phyloP scores from a whole-genome alignment of 2,113 vertebrate genomes.

The Cettia cetti region DNA sequence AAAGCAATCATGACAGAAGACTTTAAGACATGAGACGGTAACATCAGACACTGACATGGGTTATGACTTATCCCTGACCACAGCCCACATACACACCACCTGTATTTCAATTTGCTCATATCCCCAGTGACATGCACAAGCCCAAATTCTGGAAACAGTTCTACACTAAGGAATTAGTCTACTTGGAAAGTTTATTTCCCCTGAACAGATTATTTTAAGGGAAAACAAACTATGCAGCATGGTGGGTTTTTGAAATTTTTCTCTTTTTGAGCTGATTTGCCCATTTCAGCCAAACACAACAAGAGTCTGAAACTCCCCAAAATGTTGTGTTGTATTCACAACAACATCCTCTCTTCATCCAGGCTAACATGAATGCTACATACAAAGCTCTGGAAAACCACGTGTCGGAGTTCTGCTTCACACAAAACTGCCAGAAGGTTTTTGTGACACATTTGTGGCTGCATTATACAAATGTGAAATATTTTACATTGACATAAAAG shows the following conservation, averaged over 20 bases:
- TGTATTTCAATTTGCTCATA: neutral
- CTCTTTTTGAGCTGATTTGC: neutral
- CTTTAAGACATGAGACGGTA: neutral
- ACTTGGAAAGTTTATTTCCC: neutral
- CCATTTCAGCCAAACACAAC: neutral
- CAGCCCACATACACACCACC: neutral
- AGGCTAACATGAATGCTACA: neutral
- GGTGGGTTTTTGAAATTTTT: neutral
- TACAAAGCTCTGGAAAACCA: neutral
- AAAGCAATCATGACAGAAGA: neutral
- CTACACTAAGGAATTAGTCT: neutral
- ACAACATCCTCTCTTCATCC: neutral
- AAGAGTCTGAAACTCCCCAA: neutral
- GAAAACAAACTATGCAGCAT: neutral
- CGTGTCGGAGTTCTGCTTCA: neutral
- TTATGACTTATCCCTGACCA: neutral
- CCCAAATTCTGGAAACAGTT: neutral
- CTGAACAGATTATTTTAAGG: neutral
- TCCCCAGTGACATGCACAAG: neutral
- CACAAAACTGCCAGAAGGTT: neutral
- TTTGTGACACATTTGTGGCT: neutral
- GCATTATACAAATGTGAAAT: neutral
- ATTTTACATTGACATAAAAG: neutral
- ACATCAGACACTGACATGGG: neutral
- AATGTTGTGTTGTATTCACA: neutral